phyloP scores from a whole-genome alignment of 2,888 invertebrate genomes.

The Drosophila histrio region DNA sequence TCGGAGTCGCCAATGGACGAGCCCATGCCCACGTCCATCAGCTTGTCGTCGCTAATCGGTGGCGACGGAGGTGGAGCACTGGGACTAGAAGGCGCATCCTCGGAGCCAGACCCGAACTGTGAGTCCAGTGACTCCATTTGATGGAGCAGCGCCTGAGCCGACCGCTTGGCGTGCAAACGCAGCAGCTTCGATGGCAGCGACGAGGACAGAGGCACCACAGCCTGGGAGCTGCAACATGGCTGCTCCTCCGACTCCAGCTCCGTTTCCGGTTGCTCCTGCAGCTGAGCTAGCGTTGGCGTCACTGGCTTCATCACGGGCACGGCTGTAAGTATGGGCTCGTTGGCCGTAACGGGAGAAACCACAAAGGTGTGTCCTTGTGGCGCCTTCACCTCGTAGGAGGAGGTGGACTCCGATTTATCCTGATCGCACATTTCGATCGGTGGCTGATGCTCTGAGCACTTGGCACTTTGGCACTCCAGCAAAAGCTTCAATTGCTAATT shows the following conservation, averaged over 20 bases:
- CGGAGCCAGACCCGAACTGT: slow-evolving; percentile 74
- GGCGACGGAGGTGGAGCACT: slow-evolving; percentile 67
- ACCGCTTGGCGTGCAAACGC: slow-evolving; percentile 80
- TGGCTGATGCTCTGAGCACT: slow-evolving; percentile 70
- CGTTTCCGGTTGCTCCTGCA: not conserved
- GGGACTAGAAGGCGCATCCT: slow-evolving; percentile 51
- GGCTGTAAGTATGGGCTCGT: slow-evolving; percentile 59
- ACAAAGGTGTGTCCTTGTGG: slow-evolving; percentile 77
- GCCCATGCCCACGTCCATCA: slow-evolving; percentile 81
- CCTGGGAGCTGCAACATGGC: slow-evolving; percentile 72
- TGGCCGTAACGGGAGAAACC: slow-evolving; percentile 66
- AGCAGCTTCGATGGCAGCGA: slow-evolving; percentile 82
- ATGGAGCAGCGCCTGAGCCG: slow-evolving; percentile 76
- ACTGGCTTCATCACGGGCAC: slow-evolving; percentile 64
- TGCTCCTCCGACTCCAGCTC: slow-evolving; percentile 41
- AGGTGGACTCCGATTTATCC: slow-evolving; percentile 29
- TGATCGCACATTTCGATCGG: slow-evolving; percentile 31
- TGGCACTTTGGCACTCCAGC: slow-evolving; percentile 72
- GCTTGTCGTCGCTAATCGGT: slow-evolving; percentile 64
- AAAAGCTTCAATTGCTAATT: slow-evolving; percentile 34
- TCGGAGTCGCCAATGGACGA: slow-evolving; percentile 80
- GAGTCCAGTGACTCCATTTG: slow-evolving; percentile 75
- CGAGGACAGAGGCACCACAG: slow-evolving; percentile 82
- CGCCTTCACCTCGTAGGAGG: slow-evolving; percentile 61
- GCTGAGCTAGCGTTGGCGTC: slow-evolving; percentile 1